These are phyloP conservation scores for Pseudochromis fuscus DNA, from an alignment of 2,797 vertebrate genomes.

Conservation along the genomic window DNA sequence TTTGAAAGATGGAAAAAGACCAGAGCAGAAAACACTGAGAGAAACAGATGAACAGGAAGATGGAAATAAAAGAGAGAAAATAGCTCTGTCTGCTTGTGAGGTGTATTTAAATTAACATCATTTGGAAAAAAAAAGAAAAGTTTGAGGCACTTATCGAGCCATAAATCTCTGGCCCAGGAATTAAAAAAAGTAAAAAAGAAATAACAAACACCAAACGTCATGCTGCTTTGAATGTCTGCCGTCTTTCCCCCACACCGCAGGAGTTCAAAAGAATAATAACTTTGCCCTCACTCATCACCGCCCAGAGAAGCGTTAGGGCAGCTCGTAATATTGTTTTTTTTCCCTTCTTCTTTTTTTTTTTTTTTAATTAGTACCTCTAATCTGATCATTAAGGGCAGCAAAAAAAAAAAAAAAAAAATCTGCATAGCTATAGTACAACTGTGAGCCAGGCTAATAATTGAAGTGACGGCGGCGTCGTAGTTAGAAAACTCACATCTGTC, in stretches of 20 bases:
- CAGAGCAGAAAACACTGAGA: conserved; percentile 25
- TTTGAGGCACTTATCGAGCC: conserved; percentile 77
- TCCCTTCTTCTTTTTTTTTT: conserved; percentile 56
- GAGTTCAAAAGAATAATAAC: conserved; percentile 89
- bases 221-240: conserved; percentile 88
- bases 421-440: conserved; percentile 72
- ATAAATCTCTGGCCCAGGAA: conserved; percentile 84
- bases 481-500: conserved; percentile 68
- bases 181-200: conserved; percentile 84
- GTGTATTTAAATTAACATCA: conserved; percentile 76
- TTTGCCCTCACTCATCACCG: conserved; percentile 86
- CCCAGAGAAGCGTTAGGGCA: conserved; percentile 87
- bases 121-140: conserved; percentile 68
- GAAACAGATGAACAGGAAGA: conserved; percentile 29
- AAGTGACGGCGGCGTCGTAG: conserved; percentile 68
- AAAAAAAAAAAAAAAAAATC: no score
- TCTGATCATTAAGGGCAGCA: conserved; percentile 83
- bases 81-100: conserved; percentile 63
- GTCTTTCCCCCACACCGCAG: conserved; percentile 85
- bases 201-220: conserved; percentile 87
- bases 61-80: conserved; percentile 18
- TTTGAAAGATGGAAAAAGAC: conserved; percentile 36
- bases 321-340: conserved; percentile 83
- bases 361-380: conserved; percentile 88
- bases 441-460: conserved; percentile 70